phyloP scores from a whole-genome alignment of 2,888 invertebrate genomes.

The Ectemnius continuus region DNA sequence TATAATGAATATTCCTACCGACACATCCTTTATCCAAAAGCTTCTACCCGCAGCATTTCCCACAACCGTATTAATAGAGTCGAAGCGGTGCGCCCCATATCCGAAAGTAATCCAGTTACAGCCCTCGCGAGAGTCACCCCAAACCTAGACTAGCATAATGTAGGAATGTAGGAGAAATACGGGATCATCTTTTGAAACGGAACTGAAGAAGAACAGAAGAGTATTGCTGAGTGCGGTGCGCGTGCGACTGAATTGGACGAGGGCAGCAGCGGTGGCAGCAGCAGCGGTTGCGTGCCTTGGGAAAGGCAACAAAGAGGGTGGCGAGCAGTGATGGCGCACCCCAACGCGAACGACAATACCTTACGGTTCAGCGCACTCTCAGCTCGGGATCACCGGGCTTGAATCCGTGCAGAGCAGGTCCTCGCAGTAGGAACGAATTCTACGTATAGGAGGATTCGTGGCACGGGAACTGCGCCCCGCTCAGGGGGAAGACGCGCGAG shows the following conservation, averaged over 20 bases:
- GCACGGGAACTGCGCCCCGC: too few species aligned
- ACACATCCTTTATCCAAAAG: too few species aligned
- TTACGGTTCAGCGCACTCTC: conserved; percentile 71
- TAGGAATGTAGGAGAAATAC: too few species aligned
- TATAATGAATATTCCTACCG: too few species aligned
- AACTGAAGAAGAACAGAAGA: neutral
- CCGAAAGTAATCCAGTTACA: too few species aligned
- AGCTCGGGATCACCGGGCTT: conserved; percentile 57
- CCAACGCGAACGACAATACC: conserved; percentile 67
- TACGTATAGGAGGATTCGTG: too few species aligned
- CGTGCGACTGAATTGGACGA: conserved; percentile 9
- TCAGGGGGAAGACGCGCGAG: too few species aligned
- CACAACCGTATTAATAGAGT: too few species aligned
- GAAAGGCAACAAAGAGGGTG: conserved; percentile 51
- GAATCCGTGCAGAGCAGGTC: conserved; percentile 47
- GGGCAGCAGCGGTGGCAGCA: conserved; percentile 35
- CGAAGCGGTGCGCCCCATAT: too few species aligned
- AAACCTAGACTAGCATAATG: neutral
- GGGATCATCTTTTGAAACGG: neutral
- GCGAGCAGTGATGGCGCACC: conserved; percentile 28
- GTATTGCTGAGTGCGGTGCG: conserved; percentile 20
- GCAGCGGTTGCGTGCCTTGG: conserved; percentile 47
- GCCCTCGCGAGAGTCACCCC: neutral
- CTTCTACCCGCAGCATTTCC: too few species aligned
- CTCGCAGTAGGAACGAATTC: conserved; percentile 1